These are phyloP conservation scores for Priocnemis perturbator DNA, from an alignment of 2,888 invertebrate species.

Conservation along the genomic window DNA sequence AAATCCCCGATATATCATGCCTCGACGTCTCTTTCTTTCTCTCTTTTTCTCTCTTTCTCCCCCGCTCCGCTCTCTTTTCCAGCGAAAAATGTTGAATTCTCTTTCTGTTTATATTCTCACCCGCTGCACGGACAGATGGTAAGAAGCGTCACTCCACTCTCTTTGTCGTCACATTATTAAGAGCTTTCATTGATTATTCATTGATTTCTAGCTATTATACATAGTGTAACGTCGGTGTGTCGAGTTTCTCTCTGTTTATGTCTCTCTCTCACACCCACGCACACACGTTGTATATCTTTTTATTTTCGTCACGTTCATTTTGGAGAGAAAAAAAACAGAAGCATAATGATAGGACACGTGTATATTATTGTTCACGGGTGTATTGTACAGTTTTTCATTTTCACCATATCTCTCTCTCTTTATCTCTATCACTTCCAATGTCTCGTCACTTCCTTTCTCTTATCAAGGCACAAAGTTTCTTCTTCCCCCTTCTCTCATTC, in stretches of 20 bases:
- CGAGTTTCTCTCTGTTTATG: conserved; percentile 56
- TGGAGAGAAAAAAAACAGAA: conserved; percentile 8
- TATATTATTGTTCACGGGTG: conserved; percentile 17
- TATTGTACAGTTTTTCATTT: conserved; percentile 1
- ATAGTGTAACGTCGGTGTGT: conserved; percentile 66
- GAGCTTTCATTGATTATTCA: conserved; percentile 65
- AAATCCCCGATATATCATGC: too few relatives aligned
- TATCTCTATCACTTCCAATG: conserved; percentile 12
- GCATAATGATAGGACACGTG: conserved; percentile 4
- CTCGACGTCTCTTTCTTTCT: not conserved
- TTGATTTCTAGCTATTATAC: conserved; percentile 54
- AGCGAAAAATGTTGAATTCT: conserved; percentile 53
- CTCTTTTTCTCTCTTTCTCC: too few relatives aligned
- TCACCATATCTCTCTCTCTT: conserved; percentile 27
- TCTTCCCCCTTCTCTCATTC: conserved; percentile 17
- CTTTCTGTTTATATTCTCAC: conserved; percentile 58
- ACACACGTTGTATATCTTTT: too few relatives aligned
- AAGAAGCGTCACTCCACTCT: conserved; percentile 70
- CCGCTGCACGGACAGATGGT: conserved; percentile 75
- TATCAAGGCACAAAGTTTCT: conserved; percentile 39
- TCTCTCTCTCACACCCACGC: conserved; percentile 24
- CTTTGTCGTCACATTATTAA: conserved; percentile 67
- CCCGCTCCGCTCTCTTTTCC: conserved; percentile 31
- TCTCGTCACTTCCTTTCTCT: conserved; percentile 14
- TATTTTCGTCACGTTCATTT: not conserved